These are phyloP conservation scores for Halichoeres trimaculatus DNA, from an alignment of 2,113 vertebrate genomes.

Conservation along the genomic window DNA sequence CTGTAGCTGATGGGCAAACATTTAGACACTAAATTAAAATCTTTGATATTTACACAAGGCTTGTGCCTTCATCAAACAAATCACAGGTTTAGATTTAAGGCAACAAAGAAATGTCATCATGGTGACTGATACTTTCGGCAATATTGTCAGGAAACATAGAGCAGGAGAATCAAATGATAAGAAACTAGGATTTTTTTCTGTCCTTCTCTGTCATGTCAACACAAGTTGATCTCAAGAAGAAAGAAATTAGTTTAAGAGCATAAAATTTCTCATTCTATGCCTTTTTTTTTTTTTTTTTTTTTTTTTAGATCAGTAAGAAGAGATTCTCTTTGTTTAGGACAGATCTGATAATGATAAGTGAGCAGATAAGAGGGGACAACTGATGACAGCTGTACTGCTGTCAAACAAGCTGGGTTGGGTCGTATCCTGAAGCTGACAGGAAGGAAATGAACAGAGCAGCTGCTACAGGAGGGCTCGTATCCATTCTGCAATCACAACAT, in stretches of 20 bases:
- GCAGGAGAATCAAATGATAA: no score
- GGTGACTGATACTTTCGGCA: no score
- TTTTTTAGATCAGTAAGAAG: neutral
- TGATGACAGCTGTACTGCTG: neutral
- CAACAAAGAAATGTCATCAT: no score
- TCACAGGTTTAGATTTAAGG: neutral
- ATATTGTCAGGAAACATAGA: no score
- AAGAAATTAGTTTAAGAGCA: no score
- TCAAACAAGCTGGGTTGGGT: neutral
- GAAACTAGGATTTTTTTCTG: no score
- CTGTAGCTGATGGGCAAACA: slow-evolving; percentile 20
- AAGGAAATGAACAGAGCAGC: slow-evolving; percentile 1
- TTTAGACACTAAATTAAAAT: slow-evolving; percentile 5
- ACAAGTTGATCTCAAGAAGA: no score
- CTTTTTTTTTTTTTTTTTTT: no score
- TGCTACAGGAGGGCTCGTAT: neutral
- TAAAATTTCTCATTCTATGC: no score
- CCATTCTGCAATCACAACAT: neutral
- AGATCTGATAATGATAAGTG: neutral
- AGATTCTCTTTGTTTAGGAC: neutral
- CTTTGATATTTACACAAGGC: neutral
- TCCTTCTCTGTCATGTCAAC: no score
- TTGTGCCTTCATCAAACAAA: neutral
- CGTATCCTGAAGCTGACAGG: neutral
- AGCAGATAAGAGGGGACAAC: neutral